Evolutionary conservation across 2,888 invertebrate species (phyloP).

Genomic region (Spodoptera picta): DNA sequence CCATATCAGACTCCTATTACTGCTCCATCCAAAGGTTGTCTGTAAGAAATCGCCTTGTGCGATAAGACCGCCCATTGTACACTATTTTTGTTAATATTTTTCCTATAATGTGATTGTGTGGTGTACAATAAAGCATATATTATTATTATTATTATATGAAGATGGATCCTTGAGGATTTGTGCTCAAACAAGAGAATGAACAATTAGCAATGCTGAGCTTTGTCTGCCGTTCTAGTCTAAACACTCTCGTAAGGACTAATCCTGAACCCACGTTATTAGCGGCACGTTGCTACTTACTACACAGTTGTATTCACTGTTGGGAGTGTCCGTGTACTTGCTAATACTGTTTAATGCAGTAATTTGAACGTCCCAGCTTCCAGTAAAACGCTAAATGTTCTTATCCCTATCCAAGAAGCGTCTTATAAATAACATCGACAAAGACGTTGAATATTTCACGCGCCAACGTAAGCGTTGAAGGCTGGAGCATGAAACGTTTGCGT

Average conservation of each 20-base stretch:
- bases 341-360: constrained; percentile 34
- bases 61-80: too few relatives aligned
- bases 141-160: too few relatives aligned
- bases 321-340: constrained; percentile 14
- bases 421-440: constrained; percentile 68
- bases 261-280: constrained; percentile 25
- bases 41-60: too few relatives aligned
- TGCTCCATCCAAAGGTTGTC: too few relatives aligned
- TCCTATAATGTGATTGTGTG: too few relatives aligned
- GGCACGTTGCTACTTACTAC: constrained; percentile 14
- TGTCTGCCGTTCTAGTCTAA: constrained; percentile 31
- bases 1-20: too few relatives aligned
- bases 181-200: constrained; percentile 38
- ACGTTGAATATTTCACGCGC: constrained; percentile 78
- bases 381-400: constrained; percentile 55
- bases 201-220: constrained; percentile 46
- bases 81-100: too few relatives aligned
- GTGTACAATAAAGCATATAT: too few relatives aligned
- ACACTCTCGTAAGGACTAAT: constrained; percentile 24
- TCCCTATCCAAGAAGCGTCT: constrained; percentile 56
- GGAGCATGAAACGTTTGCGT: constrained; percentile 67
- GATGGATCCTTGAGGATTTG: constrained; percentile 34
- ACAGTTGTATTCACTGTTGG: constrained; percentile 24
- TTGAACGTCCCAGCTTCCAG: constrained; percentile 26
- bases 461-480: constrained; percentile 68